Evolutionary conservation across 2,797 vertebrate species (phyloP), one percentile per base, ranked within the genome.

Genomic region (Oreonectes daqikongensis): DNA sequence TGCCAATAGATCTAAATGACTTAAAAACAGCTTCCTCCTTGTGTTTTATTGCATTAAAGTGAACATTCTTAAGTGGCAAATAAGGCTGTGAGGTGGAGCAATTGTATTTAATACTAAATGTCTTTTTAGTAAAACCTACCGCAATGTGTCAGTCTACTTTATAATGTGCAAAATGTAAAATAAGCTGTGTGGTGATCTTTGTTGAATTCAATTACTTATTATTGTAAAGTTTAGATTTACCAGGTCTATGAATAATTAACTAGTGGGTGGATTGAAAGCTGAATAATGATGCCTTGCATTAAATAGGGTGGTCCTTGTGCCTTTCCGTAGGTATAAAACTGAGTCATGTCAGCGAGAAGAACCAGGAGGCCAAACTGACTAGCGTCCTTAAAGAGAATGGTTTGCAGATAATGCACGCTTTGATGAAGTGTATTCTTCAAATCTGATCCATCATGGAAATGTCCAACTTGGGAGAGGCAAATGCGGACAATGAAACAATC

Each of bases 201-300:
- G 10, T 53, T 11, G 9, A 10, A 24, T 53, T 22, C n/a, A 11
- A 2, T 24, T 14, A 4, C 6, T 53, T 22, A 53, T 53, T 53
- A 53, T 20, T 53, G 50, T 53, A 22, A 12, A 22, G 20, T 7
- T 53, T 10, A 53, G 20, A 53, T 12, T 24, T 14, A 7, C 14
- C 24, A 28, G 53, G 5, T 57, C 12, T 35, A 50, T 72, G 57
- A 63, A 61, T 72, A 72, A 38, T 38, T 26, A 72, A 50, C 10
- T 4, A 12, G 57, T 63, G 32, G 59, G 71, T 38, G 44, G 28
- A 44, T 9, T 6, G 0, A n/a, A 26, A 35, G 44, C 42, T 72
- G 70, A 22, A 50, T 50, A 24, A 38, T 63, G 5, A 63, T 4
- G 35, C 0, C 2, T 38, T 5, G 32, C 4, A 20, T 24, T 63